phyloP scores from a whole-genome alignment of 1,140 invertebrate genomes.

The Cardiocondyla obscurior region DNA sequence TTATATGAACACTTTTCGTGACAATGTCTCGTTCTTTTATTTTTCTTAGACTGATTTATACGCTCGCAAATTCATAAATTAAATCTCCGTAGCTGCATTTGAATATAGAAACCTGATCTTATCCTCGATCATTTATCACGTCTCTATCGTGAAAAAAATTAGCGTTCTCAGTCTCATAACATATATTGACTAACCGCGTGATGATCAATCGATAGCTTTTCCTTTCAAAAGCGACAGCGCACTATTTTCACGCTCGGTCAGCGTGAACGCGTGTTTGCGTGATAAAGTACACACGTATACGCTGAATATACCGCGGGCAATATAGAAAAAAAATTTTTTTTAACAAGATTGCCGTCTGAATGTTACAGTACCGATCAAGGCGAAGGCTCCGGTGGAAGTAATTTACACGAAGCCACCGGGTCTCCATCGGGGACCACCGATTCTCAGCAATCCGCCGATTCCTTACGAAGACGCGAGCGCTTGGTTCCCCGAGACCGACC shows the following conservation, averaged over 20 bases:
- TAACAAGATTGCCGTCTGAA: neutral
- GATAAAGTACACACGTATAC: neutral
- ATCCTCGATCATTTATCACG: neutral
- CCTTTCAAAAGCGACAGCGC: no score
- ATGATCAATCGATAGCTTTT: neutral
- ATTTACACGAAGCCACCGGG: conserved; percentile 79
- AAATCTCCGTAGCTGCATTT: neutral
- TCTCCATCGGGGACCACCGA: conserved; percentile 56
- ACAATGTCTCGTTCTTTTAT: neutral
- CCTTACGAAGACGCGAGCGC: conserved; percentile 71
- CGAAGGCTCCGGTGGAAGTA: conserved; percentile 70
- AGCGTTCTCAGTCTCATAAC: neutral
- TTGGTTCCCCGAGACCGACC: conserved; percentile 70
- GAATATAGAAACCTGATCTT: neutral
- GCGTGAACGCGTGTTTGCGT: neutral
- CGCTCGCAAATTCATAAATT: neutral
- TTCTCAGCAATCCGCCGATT: conserved; percentile 61
- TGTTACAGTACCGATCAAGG: conserved; percentile 56
- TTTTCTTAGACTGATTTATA: neutral
- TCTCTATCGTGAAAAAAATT: neutral
- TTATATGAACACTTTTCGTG: neutral
- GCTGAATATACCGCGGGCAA: neutral
- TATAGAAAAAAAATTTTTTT: no score
- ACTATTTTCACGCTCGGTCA: neutral
- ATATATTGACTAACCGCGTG: neutral